Percentiles rank a stretch among this genome's conserved stretches.
Evolutionary conservation across 2,113 vertebrate species (phyloP).

Genomic region (Perca schrenkii): DNA sequence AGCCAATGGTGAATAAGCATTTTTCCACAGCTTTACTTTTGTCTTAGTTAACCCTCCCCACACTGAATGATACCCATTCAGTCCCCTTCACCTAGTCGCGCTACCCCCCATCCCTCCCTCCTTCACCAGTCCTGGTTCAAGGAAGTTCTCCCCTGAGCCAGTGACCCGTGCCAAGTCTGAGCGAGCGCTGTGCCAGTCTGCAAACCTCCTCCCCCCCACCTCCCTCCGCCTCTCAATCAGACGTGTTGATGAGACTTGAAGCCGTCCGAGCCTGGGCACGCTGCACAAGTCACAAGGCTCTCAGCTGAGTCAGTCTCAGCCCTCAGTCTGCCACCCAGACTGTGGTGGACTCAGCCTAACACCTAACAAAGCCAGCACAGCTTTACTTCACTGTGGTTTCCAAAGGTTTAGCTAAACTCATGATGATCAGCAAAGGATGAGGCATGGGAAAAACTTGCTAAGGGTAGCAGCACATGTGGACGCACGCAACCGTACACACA

Average conservation of each 20-base stretch:
- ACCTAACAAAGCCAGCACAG: conserved; percentile 54
- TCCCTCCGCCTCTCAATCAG: conserved; percentile 27
- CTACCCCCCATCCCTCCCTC: conserved; percentile 16
- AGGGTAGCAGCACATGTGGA: conserved; percentile 17
- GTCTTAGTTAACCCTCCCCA: conserved; percentile 71
- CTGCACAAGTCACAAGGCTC: conserved; percentile 72
- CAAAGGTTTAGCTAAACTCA: conserved; percentile 64
- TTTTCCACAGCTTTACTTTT: conserved; percentile 80
- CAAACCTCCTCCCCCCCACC: neutral
- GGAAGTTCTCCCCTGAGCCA: conserved; percentile 53
- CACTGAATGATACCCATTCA: conserved; percentile 62
- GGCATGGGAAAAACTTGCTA: conserved; percentile 62
- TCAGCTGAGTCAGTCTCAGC: conserved; percentile 73
- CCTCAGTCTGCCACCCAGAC: conserved; percentile 74
- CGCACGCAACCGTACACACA: neutral
- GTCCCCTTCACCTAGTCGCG: conserved; percentile 28
- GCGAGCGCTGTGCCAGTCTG: conserved; percentile 60
- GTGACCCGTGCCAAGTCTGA: conserved; percentile 61
- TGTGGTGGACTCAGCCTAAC: conserved; percentile 56
- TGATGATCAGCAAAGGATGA: conserved; percentile 65
- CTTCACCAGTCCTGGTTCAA: conserved; percentile 32
- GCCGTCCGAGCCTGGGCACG: conserved; percentile 51
- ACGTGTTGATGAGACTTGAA: conserved; percentile 51
- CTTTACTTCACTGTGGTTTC: conserved; percentile 65
- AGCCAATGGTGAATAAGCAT: conserved; percentile 79